Conservation (phyloP, 1,140 invertebrate genomes). For the Aphis gossypii region DNA sequence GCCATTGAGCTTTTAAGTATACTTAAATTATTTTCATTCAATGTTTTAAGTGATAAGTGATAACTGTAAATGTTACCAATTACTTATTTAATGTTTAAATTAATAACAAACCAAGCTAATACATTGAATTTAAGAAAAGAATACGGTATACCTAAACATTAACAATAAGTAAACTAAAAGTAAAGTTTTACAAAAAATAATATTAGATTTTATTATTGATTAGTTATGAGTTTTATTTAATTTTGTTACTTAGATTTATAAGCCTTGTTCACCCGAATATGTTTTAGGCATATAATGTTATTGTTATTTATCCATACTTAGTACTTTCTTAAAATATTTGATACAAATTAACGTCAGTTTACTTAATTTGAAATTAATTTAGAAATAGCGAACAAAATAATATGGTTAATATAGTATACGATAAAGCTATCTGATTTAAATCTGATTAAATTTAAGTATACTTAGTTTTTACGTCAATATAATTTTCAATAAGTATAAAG, state of each 20-base stretch:
- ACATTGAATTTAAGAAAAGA: not conserved
- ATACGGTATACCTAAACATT: too few relatives aligned
- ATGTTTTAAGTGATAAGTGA: not conserved
- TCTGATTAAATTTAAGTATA: not conserved
- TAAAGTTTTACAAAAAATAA: not conserved
- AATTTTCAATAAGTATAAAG: not conserved
- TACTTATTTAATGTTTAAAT: not conserved
- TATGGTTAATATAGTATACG: not conserved
- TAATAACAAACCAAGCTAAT: not conserved
- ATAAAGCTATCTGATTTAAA: not conserved
- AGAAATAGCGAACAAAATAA: not conserved
- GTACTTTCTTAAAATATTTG: not conserved
- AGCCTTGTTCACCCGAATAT: not conserved
- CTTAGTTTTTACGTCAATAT: not conserved
- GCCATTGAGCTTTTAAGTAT: not conserved
- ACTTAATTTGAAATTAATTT: not conserved
- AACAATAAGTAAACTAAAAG: not conserved
- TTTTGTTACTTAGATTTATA: not conserved
- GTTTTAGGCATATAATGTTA: not conserved
- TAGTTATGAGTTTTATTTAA: not conserved
- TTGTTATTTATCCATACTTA: too few relatives aligned
- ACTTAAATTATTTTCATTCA: not conserved
- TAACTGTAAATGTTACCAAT: not conserved
- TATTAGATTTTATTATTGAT: not conserved
- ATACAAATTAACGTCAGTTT: not conserved